These are phyloP conservation scores for Pampus argenteus DNA, from an alignment of 2,797 vertebrate species.

Conservation along the genomic window DNA sequence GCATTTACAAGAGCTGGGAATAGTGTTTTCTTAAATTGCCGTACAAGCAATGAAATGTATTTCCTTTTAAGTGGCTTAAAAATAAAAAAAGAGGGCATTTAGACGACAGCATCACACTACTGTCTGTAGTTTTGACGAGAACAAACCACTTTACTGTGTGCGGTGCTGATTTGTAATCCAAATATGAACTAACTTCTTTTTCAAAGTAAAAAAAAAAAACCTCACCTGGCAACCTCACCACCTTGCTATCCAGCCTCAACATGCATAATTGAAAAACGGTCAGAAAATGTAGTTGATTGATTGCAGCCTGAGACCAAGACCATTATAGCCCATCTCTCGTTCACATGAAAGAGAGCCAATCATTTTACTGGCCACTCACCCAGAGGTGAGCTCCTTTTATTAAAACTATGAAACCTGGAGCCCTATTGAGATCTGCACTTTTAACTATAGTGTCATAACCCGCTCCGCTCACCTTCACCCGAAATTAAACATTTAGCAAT, in stretches of 20 bases:
- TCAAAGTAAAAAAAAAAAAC: slow-evolving; percentile 43
- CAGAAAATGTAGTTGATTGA: slow-evolving; percentile 73
- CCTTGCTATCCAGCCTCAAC: slow-evolving; percentile 46
- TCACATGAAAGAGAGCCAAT: slow-evolving; percentile 64
- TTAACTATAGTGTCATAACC: slow-evolving; percentile 70
- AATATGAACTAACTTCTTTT: slow-evolving; percentile 19
- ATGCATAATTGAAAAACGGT: slow-evolving; percentile 71
- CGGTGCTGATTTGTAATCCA: slow-evolving; percentile 26
- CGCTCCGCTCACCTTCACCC: slow-evolving; percentile 43
- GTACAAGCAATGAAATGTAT: slow-evolving; percentile 27
- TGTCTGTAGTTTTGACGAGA: background rate
- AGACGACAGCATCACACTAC: slow-evolving; percentile 13
- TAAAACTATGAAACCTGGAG: slow-evolving; percentile 65
- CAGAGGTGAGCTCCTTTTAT: slow-evolving; percentile 68
- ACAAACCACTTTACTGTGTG: background rate
- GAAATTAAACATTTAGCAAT: slow-evolving; percentile 77
- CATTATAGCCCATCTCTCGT: slow-evolving; percentile 55
- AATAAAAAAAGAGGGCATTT: slow-evolving; percentile 24
- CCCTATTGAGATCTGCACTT: slow-evolving; percentile 61
- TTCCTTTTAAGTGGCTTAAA: slow-evolving; percentile 14
- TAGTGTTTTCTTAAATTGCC: slow-evolving; percentile 17
- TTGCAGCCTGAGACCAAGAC: slow-evolving; percentile 65
- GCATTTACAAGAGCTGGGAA: slow-evolving; percentile 12
- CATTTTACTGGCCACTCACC: slow-evolving; percentile 70
- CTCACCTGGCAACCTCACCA: slow-evolving; percentile 29